Evolutionary conservation across 2,888 invertebrate species (phyloP), one percentile per base, ranked within the genome.

Genomic region (Empis stercorea): DNA sequence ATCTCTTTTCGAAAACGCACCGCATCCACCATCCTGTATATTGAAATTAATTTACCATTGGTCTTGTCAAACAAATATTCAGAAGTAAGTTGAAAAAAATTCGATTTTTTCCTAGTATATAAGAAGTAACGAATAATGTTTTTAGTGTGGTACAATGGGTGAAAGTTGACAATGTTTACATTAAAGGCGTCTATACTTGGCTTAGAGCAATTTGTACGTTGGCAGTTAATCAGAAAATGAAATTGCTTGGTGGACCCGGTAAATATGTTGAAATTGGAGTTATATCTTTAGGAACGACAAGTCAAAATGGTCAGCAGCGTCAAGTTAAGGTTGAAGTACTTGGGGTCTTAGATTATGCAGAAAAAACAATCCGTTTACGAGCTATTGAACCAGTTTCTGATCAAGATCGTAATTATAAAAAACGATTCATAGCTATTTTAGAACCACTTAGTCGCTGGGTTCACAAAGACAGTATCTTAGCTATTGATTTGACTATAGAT

Each of bases 11-110:
- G 89, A 91, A 67, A 84, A 84, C 0, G 84, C 87, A 2, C 82
- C 85, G 0, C 85, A 89, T 67, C 83, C 87, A 0, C 89, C 92
- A 0, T 83, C 84, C 32, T 82, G 86, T 1, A 71, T 91, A 10
- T 69, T 92, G 1, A 91, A 91, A 59, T 72, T 92, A 0, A 77
- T 92, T 45, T 92, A 92, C 67, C 91, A 91, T 63, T 92, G 92
- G 92, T 78, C 87, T 0, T 91, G 91, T 55, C 91, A 92, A 63
- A 91, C 92, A 0, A 87, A 85, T 54, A 85, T 89, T 1, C 84
- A 85, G 56, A 92, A 91, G 23, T 27, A 27, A 27, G 23, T 27
- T 27, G 5, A 27, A 27, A 27, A 27, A 27, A 7, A 27, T 27
- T 27, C 2, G 2, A 7, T 27, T 27, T n/a, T n/a, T n/a, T n/a